A percentile compares a stretch with the other conserved stretches of the same genome.
These are phyloP conservation scores for Eretmochelys imbricata DNA, from an alignment of 2,113 vertebrate genomes.

Conservation along the genomic window DNA sequence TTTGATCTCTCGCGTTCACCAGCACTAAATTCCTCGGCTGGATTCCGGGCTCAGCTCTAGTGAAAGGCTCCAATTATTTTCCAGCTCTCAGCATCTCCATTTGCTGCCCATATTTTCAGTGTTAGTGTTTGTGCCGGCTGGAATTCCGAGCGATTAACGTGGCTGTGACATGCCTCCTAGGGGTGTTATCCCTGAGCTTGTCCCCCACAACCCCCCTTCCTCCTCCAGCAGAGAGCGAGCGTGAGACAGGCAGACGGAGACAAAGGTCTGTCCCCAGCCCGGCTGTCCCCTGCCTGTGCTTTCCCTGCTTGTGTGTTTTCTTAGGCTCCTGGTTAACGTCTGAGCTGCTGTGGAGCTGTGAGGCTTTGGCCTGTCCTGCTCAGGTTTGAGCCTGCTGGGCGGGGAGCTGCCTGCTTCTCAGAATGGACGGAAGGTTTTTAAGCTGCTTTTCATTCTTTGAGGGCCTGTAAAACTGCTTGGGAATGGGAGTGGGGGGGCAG, in stretches of 20 bases:
- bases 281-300: slow-evolving; percentile 63
- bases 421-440: neutral
- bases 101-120: slow-evolving; percentile 69
- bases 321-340: slow-evolving; percentile 15
- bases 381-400: slow-evolving; percentile 59
- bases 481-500: neutral
- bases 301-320: slow-evolving; percentile 52
- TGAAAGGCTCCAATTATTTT: slow-evolving; percentile 73
- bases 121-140: slow-evolving; percentile 35
- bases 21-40: slow-evolving; percentile 70
- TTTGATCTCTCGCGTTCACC: slow-evolving; percentile 61
- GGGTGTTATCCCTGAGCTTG: slow-evolving; percentile 69
- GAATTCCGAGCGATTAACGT: slow-evolving; percentile 71
- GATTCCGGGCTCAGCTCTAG: slow-evolving; percentile 60
- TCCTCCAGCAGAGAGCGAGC: slow-evolving; percentile 46
- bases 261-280: slow-evolving; percentile 74
- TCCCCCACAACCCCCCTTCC: slow-evolving; percentile 65
- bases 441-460: slow-evolving; percentile 53
- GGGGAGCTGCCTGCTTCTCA: slow-evolving; percentile 9
- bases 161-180: slow-evolving; percentile 71
- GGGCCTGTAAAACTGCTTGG: neutral
- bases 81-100: slow-evolving; percentile 72
- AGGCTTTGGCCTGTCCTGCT: neutral
- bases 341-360: slow-evolving; percentile 10
- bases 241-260: slow-evolving; percentile 60